Conservation (phyloP, 2,888 invertebrate genomes). For the Fragum whitleyi region DNA sequence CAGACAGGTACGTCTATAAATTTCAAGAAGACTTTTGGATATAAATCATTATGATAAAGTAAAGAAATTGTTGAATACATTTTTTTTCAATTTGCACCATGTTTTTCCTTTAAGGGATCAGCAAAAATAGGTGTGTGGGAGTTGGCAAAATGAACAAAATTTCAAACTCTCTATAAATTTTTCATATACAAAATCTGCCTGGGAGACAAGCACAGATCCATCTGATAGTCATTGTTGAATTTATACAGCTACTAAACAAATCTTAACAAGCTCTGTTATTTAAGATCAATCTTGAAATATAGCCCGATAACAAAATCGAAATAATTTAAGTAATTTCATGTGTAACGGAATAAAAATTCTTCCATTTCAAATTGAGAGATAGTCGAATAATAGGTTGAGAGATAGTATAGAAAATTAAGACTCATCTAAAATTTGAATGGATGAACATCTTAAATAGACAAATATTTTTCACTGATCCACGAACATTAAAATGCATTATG, state of each 20-base stretch:
- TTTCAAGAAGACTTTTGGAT: no score
- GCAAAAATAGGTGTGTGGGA: no score
- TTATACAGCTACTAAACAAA: neutral
- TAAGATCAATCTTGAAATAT: neutral
- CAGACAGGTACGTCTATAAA: no score
- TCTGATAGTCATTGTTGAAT: no score
- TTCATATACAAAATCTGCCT: no score
- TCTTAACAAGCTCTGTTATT: neutral
- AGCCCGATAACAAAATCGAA: slow-evolving; percentile 13
- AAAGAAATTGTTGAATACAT: no score
- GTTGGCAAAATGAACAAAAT: no score
- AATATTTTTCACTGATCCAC: slow-evolving; percentile 23
- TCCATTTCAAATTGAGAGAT: slow-evolving; percentile 15
- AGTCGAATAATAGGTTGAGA: slow-evolving; percentile 16
- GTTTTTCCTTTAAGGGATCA: no score
- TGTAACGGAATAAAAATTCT: slow-evolving; percentile 33
- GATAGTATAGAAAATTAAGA: slow-evolving; percentile 31
- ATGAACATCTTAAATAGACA: slow-evolving; percentile 11
- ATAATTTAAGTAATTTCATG: slow-evolving; percentile 29
- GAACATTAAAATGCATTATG: slow-evolving; percentile 24
- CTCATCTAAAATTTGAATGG: slow-evolving; percentile 19
- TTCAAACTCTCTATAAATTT: no score
- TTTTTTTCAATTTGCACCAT: no score
- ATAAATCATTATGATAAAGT: no score
- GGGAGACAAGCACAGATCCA: no score